Conservation (phyloP, 2,888 invertebrate species). For the Clusia tigrina region DNA sequence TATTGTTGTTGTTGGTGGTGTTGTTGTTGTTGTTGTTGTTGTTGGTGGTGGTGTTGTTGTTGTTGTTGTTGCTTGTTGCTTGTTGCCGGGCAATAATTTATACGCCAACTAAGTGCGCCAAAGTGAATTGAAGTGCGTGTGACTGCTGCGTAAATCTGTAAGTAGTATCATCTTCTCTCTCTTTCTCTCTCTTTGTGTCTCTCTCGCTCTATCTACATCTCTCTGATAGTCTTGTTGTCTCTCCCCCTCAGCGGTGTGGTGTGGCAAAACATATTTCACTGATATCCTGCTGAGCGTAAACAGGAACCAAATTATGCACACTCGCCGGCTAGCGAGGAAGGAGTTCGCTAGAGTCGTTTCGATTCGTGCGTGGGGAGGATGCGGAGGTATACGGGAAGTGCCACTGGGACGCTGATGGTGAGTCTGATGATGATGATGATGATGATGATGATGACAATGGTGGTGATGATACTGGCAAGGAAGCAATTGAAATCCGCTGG, state of each 20-base stretch:
- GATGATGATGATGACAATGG: no score
- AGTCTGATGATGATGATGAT: no score
- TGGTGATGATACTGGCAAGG: no score
- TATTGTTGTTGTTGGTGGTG: no score
- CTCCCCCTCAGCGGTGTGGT: no score
- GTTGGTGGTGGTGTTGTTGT: background rate
- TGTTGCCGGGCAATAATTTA: constrained; percentile 50
- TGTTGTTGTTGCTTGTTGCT: constrained; percentile 26
- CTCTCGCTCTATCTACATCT: no score
- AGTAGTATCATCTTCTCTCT: no score
- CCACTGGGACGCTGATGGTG: no score
- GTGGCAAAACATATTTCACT: background rate
- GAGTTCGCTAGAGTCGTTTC: constrained; percentile 46
- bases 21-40: background rate
- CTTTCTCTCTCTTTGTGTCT: no score
- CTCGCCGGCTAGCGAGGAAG: constrained; percentile 54
- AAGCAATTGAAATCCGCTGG: constrained; percentile 33
- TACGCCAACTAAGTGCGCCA: constrained; percentile 41
- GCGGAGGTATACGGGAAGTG: no score
- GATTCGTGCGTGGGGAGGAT: background rate
- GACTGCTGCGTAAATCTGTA: no score
- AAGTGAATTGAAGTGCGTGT: background rate
- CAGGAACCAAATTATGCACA: constrained; percentile 61
- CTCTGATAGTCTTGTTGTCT: no score
- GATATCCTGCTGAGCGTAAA: constrained; percentile 54